Percentiles rank a stretch among this genome's conserved stretches.
Conservation (phyloP, 2,797 vertebrate genomes). For the Threskiornis aethiopicus region DNA sequence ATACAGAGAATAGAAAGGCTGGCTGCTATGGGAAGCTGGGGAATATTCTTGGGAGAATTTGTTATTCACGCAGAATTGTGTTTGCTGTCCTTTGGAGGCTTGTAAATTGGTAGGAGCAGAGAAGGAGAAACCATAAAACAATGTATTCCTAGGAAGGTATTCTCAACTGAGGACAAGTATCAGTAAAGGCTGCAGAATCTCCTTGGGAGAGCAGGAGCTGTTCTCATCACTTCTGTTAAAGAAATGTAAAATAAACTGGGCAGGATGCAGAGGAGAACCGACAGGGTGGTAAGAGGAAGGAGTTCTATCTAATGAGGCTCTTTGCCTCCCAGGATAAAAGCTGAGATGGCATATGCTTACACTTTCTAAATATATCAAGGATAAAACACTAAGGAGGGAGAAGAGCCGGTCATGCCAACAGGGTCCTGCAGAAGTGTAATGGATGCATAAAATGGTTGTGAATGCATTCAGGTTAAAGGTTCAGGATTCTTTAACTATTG, state of each 20-base stretch:
- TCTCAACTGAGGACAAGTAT: not conserved
- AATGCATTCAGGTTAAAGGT: not conserved
- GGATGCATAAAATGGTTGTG: not conserved
- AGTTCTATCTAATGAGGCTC: not conserved
- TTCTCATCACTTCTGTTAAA: not conserved
- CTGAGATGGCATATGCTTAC: not conserved
- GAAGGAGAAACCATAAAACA: not conserved
- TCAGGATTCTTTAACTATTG: not conserved
- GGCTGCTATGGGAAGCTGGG: not conserved
- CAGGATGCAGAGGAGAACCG: not conserved
- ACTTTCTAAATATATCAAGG: not conserved
- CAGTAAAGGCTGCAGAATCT: not conserved
- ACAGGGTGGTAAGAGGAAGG: not conserved
- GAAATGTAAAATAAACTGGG: not conserved
- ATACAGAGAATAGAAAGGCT: not conserved
- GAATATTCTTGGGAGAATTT: not conserved
- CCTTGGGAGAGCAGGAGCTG: not conserved
- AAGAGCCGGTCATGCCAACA: not conserved
- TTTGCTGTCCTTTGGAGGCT: not conserved
- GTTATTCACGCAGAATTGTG: not conserved
- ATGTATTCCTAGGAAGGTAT: not conserved
- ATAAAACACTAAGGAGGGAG: not conserved
- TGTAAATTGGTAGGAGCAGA: not conserved
- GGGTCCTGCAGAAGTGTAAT: not conserved
- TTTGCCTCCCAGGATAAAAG: not conserved